Conservation (phyloP, 2,113 vertebrate species). For the Paralichthys olivaceus region DNA sequence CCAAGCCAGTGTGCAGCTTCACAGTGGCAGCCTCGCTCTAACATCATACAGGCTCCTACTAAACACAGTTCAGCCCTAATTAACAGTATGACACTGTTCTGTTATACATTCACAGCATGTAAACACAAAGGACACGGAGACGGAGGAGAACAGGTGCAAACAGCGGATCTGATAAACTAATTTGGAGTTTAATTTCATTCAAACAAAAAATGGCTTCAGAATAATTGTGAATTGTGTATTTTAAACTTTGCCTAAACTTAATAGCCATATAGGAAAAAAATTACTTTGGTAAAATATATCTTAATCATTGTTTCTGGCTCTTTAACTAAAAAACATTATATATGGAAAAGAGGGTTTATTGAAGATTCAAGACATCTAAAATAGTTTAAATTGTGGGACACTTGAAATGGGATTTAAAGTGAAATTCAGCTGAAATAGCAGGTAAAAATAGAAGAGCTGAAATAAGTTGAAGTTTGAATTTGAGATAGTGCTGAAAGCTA, state of each 20-base stretch:
- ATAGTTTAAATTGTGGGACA: background rate
- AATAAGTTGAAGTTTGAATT: background rate
- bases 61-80: conserved; percentile 61
- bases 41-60: conserved; percentile 32
- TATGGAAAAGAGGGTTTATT: too few species aligned
- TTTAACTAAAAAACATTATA: background rate
- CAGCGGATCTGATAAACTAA: background rate
- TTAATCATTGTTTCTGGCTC: background rate
- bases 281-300: background rate
- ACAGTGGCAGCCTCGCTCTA: conserved; percentile 51
- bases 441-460: background rate
- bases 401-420: background rate
- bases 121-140: conserved; percentile 22
- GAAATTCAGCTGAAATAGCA: too few species aligned
- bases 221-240: background rate
- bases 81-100: conserved; percentile 38
- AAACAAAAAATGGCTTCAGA: background rate
- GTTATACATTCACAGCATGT: conserved; percentile 52
- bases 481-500: background rate
- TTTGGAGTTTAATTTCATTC: background rate
- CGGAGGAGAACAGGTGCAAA: background rate
- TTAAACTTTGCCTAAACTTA: background rate
- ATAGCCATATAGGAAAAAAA: background rate
- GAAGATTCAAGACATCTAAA: too few species aligned
- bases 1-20: conserved; percentile 34